These are phyloP conservation scores for Rostratula benghalensis DNA, from an alignment of 2,113 vertebrate species.

Conservation along the genomic window DNA sequence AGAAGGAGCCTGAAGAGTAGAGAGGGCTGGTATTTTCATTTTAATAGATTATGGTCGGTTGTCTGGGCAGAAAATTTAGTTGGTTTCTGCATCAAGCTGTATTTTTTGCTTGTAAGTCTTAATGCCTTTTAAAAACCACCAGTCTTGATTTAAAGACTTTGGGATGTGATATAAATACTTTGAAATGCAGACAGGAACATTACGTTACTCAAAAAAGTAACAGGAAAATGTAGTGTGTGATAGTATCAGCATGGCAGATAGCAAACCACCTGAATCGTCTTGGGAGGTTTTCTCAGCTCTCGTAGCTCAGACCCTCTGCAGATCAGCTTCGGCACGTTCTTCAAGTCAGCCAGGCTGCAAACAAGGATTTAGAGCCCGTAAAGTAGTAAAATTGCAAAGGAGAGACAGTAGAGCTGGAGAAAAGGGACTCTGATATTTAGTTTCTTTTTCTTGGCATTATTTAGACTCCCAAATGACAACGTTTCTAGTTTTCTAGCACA, in stretches of 20 bases:
- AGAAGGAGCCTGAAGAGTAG: background rate
- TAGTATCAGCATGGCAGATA: slow-evolving; percentile 15
- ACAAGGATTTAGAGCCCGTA: background rate
- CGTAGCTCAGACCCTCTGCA: background rate
- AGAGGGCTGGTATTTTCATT: slow-evolving; percentile 19
- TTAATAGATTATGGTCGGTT: background rate
- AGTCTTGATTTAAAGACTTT: background rate
- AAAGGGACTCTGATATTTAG: slow-evolving; percentile 37
- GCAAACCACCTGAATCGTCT: slow-evolving; percentile 31
- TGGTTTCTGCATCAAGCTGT: background rate
- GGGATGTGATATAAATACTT: background rate
- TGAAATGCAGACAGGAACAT: background rate
- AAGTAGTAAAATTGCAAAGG: slow-evolving; percentile 24
- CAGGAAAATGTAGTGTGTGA: background rate
- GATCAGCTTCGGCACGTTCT: slow-evolving; percentile 21
- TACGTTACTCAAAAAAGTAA: background rate
- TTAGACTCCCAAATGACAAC: slow-evolving; percentile 55
- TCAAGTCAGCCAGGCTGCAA: slow-evolving; percentile 10
- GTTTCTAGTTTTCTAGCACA: slow-evolving; percentile 52
- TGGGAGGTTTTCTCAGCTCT: slow-evolving; percentile 30
- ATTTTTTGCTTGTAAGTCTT: background rate
- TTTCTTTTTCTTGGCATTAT: slow-evolving; percentile 70
- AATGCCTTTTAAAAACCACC: background rate
- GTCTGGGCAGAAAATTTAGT: background rate
- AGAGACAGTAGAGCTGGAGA: slow-evolving; percentile 13